Evolutionary conservation across 2,797 vertebrate species (phyloP), one percentile per base, ranked within the genome.

Genomic region (Leptodactylus fallax): DNA sequence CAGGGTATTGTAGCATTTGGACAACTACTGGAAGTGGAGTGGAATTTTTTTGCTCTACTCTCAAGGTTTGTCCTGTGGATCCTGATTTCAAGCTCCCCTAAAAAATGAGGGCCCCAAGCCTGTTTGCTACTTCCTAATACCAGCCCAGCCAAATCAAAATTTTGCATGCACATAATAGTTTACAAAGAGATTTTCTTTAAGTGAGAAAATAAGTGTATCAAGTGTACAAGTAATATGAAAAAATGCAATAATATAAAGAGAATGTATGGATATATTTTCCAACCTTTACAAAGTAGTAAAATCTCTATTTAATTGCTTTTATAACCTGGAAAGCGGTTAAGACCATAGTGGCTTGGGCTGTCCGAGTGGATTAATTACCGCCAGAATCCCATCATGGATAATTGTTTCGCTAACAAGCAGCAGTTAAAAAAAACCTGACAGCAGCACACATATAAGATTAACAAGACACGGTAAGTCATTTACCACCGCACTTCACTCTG

Each of bases 371-470:
- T 84, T 74, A 60, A 84, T 84, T 84, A 84, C 65, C 47, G 25
- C 82, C 71, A 55, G 82, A 84, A 84, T 84, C 82, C 56, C 69
- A 84, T 84, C 82, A 84, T 58, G 69, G 71, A 71, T 74, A 84
- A 84, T 84, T 84, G 82, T 84, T 74, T 84, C 36, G 49, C 82
- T 84, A 84, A 84, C 82, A 84, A 84, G 82, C 82, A 74, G 82
- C 51, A 56, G 65, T 74, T 72, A 82, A 82, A 69, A 45, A 51
- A 83, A 81, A 83, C 53, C 77, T 58, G 55, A 47, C 67, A 72
- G 81, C 69, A 47, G 69, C 25, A 74, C 53, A 74, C 27, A 72
- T 74, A 55, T 74, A 84, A 84, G 82, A 72, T 83, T 83, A 83
- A 83, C 81, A 83, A 83, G 81, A 69, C 16, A 74, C 16, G 6